phyloP scores from a whole-genome alignment of 37 sponge, comb jelly and placozoan species.

The Diacarnus erythraeanus region DNA sequence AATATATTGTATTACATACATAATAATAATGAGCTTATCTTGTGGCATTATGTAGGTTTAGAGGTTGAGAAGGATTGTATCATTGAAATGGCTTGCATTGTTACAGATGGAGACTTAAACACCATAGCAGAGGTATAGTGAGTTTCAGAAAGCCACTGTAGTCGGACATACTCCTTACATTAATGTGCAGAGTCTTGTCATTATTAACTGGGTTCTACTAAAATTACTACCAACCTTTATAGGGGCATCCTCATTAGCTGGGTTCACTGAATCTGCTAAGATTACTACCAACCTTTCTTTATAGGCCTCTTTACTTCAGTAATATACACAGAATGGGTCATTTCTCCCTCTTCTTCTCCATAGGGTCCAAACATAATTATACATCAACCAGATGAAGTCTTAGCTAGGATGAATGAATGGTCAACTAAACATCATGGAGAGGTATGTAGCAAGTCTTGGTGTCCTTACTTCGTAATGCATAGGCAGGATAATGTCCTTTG shows the following conservation, averaged over 20 bases:
- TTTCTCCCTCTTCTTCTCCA: background rate
- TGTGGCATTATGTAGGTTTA: slow-evolving; percentile 49
- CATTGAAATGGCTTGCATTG: slow-evolving; percentile 87
- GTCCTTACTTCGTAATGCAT: no score
- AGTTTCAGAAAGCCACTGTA: background rate
- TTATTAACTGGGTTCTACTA: no score
- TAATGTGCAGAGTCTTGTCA: no score
- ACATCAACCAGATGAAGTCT: slow-evolving; percentile 70
- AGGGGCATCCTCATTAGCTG: no score
- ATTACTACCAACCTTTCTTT: no score
- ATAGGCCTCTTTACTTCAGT: no score
- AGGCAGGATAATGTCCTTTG: no score
- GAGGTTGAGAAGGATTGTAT: slow-evolving; percentile 67
- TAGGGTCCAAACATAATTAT: slow-evolving; percentile 77
- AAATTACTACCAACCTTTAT: no score
- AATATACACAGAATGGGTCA: background rate
- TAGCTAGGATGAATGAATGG: slow-evolving; percentile 79
- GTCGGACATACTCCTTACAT: background rate
- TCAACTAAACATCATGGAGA: slow-evolving; percentile 76
- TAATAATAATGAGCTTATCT: no score
- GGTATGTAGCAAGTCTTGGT: no score
- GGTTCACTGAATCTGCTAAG: no score
- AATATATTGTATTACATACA: no score
- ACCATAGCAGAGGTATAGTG: slow-evolving; percentile 75
- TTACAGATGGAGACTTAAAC: slow-evolving; percentile 85